Evolutionary conservation across 2,797 vertebrate genomes (phyloP), one percentile per base, ranked within the genome.

Genomic region (Tokudaia tokunoshimensis): DNA sequence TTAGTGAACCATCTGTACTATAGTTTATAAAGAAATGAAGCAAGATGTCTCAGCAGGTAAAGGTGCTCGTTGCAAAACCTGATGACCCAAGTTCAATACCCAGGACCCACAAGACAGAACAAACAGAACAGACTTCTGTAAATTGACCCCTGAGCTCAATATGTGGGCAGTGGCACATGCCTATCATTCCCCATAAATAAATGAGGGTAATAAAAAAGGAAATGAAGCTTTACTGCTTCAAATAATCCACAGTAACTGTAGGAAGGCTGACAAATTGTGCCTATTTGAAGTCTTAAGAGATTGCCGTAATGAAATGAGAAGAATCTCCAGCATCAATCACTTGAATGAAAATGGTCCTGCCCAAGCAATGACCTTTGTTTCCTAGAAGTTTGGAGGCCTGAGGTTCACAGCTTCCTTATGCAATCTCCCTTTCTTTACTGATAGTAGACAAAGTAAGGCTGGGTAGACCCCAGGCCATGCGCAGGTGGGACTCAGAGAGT

Each of bases 11-110:
- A 94, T 94, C 75, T 97, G 81, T 81, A 94, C 84, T 89, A 44
- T 92, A 94, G 63, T 81, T 96, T 97, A 78, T 91, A 96, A 97
- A 95, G 95, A 96, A 97, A 95, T 63, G 75, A 96, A 59, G n/a
- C n/a, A 41, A 72, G 70, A 72, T 87, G 67, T n/a, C 85, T 88
- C 70, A 41, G 24, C 24, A 74, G 50, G n/a, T 57, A 57, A 57
- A 87, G 67, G 67, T 57, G 22, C 84, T 87, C 55, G 50, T 50
- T 87, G 47, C 22, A 22, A 72, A 87, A 52, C 14, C 65, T 37
- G 65, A 87, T 29, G n/a, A 72, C 50, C 50, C 37, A n/a, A 72
- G 67, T 41, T 74, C 65, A 87, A 41, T 72, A 10, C 67, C 34
- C 50, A 72, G 65, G 22, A 72, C 50, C 24, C n/a, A 31, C 15